Conservation (phyloP, 2,888 invertebrate genomes). For the Cephalotes varians region DNA sequence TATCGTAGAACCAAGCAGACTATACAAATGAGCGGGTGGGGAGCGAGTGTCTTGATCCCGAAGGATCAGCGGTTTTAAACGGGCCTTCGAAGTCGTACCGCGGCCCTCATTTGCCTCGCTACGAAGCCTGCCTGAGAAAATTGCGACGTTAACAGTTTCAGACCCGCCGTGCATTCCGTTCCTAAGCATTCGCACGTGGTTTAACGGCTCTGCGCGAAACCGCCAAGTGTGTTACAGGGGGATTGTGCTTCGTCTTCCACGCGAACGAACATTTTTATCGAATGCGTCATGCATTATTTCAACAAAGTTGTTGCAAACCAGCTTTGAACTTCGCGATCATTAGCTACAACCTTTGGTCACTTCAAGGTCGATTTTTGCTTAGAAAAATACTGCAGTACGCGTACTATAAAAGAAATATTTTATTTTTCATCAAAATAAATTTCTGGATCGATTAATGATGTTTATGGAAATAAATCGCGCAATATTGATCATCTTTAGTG, state of each 20-base stretch:
- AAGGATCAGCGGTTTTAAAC: conserved; percentile 56
- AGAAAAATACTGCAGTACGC: neutral
- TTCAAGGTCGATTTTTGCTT: neutral
- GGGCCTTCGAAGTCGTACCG: conserved; percentile 50
- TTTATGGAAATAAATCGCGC: neutral
- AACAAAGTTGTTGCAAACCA: neutral
- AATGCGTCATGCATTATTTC: neutral
- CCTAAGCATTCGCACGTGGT: conserved; percentile 49
- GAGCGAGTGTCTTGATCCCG: conserved; percentile 52
- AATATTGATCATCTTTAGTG: neutral
- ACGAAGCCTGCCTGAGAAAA: conserved; percentile 46
- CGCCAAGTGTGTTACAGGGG: conserved; percentile 10
- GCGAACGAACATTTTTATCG: conserved; percentile 29
- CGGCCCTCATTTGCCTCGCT: conserved; percentile 53
- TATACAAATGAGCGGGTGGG: conserved; percentile 60
- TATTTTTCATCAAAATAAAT: neutral
- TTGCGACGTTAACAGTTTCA: conserved; percentile 54
- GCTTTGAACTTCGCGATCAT: neutral
- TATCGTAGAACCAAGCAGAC: conserved; percentile 48
- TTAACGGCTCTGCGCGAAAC: conserved; percentile 22
- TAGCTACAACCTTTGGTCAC: neutral
- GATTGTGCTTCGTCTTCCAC: neutral
- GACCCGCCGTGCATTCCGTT: neutral
- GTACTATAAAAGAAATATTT: neutral
- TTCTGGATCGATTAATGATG: neutral